Evolutionary conservation across 2,113 vertebrate genomes (phyloP).

Genomic region (Mastomys natalensis): DNA sequence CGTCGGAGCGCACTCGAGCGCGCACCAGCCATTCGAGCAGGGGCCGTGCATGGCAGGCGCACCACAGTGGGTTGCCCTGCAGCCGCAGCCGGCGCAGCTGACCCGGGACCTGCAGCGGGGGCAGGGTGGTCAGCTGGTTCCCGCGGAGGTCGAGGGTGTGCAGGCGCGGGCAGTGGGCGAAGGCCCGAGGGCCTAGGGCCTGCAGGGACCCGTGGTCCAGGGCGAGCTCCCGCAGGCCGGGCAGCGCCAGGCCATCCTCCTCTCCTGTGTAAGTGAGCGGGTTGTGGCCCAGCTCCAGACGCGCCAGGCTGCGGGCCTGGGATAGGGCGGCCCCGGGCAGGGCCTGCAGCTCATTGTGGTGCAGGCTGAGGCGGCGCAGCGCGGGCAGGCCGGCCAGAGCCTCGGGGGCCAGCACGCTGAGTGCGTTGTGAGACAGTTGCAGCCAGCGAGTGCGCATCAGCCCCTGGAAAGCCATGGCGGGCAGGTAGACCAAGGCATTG

Average conservation of each 20-base stretch:
- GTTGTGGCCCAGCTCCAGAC: constrained; percentile 94
- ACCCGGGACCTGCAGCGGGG: constrained; percentile 87
- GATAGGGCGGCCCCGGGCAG: constrained; percentile 92
- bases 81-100: constrained; percentile 89
- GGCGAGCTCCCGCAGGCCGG: constrained; percentile 91
- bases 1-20: constrained; percentile 86
- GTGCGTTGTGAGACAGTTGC: constrained; percentile 93
- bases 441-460: constrained; percentile 93
- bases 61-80: constrained; percentile 92
- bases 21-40: constrained; percentile 91
- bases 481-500: constrained; percentile 94
- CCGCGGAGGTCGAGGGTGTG: constrained; percentile 90
- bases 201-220: constrained; percentile 94
- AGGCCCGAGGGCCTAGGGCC: constrained; percentile 90
- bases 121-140: constrained; percentile 93
- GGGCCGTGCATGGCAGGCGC: constrained; percentile 92
- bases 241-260: constrained; percentile 91
- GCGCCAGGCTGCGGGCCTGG: constrained; percentile 88
- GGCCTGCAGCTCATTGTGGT: constrained; percentile 96
- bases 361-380: constrained; percentile 93
- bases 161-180: constrained; percentile 90
- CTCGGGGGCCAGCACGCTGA: constrained; percentile 93
- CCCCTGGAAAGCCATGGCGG: constrained; percentile 96
- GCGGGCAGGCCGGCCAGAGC: constrained; percentile 93
- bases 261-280: constrained; percentile 94